A percentile compares a stretch with the other conserved stretches of the same genome.
Evolutionary conservation across 2,797 vertebrate species (phyloP).

Genomic region (Anomalospiza imberbis): DNA sequence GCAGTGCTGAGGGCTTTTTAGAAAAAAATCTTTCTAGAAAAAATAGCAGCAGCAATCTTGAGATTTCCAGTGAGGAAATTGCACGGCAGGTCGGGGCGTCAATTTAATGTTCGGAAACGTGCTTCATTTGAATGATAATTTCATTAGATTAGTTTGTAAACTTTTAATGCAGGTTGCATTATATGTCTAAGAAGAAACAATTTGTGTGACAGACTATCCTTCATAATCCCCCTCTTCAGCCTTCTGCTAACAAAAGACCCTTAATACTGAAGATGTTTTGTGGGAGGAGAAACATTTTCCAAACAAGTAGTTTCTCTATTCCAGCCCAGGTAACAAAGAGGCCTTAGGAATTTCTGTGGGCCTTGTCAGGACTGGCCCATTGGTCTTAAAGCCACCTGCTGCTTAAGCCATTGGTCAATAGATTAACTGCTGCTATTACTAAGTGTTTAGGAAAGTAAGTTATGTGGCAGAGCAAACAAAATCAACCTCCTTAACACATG

Average conservation of each 20-base stretch:
- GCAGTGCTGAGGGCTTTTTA: not conserved
- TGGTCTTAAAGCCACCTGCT: slow-evolving; percentile 80
- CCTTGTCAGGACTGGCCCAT: slow-evolving; percentile 71
- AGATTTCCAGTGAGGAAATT: slow-evolving; percentile 28
- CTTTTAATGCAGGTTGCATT: slow-evolving; percentile 71
- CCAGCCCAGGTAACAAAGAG: slow-evolving; percentile 82
- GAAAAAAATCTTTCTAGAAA: not conserved
- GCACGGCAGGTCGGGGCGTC: slow-evolving; percentile 7
- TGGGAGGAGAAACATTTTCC: slow-evolving; percentile 83
- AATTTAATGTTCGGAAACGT: slow-evolving; percentile 63
- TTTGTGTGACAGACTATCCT: slow-evolving; percentile 78
- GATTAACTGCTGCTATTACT: slow-evolving; percentile 80
- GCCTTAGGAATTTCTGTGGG: slow-evolving; percentile 73
- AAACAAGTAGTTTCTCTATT: slow-evolving; percentile 78
- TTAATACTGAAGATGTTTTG: slow-evolving; percentile 81
- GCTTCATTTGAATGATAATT: slow-evolving; percentile 75
- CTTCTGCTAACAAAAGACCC: slow-evolving; percentile 77
- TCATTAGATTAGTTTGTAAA: slow-evolving; percentile 78
- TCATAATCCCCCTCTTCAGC: slow-evolving; percentile 81
- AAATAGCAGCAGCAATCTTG: not conserved
- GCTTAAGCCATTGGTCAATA: slow-evolving; percentile 82
- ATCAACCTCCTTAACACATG: slow-evolving; percentile 80
- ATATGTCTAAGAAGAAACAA: slow-evolving; percentile 75
- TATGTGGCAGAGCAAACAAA: slow-evolving; percentile 83
- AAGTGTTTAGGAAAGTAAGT: slow-evolving; percentile 81